phyloP scores from a whole-genome alignment of 2,797 vertebrate genomes.

The Psittacula derbiana region DNA sequence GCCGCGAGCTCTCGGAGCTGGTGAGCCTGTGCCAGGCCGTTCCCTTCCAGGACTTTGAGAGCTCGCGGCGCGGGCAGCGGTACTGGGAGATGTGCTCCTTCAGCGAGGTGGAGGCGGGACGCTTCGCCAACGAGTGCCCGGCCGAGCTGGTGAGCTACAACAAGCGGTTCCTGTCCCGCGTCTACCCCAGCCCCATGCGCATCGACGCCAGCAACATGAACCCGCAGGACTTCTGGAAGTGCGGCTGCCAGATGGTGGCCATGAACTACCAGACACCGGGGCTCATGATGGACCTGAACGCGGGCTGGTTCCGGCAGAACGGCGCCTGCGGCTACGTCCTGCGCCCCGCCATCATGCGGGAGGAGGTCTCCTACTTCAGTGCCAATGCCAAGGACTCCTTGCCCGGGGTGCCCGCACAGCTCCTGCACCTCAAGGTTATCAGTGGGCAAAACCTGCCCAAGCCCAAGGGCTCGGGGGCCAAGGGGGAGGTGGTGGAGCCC shows the following conservation, averaged over 20 bases:
- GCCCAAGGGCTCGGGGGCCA: conserved; percentile 89
- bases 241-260: conserved; percentile 92
- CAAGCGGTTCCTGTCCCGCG: conserved; percentile 87
- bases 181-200: conserved; percentile 91
- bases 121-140: conserved; percentile 89
- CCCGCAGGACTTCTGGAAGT: conserved; percentile 96
- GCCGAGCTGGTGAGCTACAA: conserved; percentile 93
- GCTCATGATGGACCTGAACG: conserved; percentile 93
- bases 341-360: conserved; percentile 91
- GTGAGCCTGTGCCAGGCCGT: conserved; percentile 87
- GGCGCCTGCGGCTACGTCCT: conserved; percentile 92
- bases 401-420: conserved; percentile 89
- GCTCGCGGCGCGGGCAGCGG: conserved; percentile 83
- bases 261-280: conserved; percentile 94
- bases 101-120: conserved; percentile 90
- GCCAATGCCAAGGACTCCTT: conserved; percentile 90
- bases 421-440: conserved; percentile 91
- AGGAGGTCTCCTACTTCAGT: conserved; percentile 95
- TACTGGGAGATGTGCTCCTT: conserved; percentile 92
- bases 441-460: conserved; percentile 94
- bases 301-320: conserved; percentile 91
- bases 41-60: conserved; percentile 88
- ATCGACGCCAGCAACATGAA: conserved; percentile 96
- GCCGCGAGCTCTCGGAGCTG: conserved; percentile 87
- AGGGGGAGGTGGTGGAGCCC: conserved; percentile 92